Base-by-base conservation (phyloP, 2,888 invertebrate genomes). In the Ceraclea dissimilis region DNA sequence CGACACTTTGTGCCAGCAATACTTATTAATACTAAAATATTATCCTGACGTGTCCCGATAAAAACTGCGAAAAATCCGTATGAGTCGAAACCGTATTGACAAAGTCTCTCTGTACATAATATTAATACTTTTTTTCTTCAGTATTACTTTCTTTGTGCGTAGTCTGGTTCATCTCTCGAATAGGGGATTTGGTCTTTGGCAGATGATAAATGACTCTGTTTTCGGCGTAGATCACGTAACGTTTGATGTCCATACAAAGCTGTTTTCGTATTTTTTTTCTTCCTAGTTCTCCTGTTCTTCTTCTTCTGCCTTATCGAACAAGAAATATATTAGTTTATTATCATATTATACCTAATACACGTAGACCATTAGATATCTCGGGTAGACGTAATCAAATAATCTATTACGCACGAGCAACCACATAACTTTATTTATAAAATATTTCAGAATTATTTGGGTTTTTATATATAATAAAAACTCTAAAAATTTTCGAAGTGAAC, bases 161-260 rank as follows among this genome's bases (percentile, higher is more conserved):
- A 47, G 47, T 49, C 26, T 49, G 21, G 49, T 49, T 49, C 49
- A 49, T 49, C 49, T 49, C 49, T 6, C 26, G 49, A 49, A 13
- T 20, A 8, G 26, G 49, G 21, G 26, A 46, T 20, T 19, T 46
- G 26, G 49, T 26, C 20, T 49, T 26, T 26, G 20, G 46, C 46
- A n/a, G 22, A 49, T 49, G 49, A 49, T 49, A 49, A 49, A 49
- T 49, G 49, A 11, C 17, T 26, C n/a, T 49, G 49, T 49, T 49
- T 49, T 49, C 49, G n/a, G 49, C 49, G 26, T 49, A 49, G 49
- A 49, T 49, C 49, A 49, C 49, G 49, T 20, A 49, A 5, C 49
- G 49, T 21, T 49, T 49, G 49, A 49, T 49, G 49, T 49, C 20
- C 49, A 49, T 49, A 49, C 49, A 49, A 49, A 49, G 22, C 49